Conservation (phyloP, 2,888 invertebrate genomes). For the Aromia moschata region DNA sequence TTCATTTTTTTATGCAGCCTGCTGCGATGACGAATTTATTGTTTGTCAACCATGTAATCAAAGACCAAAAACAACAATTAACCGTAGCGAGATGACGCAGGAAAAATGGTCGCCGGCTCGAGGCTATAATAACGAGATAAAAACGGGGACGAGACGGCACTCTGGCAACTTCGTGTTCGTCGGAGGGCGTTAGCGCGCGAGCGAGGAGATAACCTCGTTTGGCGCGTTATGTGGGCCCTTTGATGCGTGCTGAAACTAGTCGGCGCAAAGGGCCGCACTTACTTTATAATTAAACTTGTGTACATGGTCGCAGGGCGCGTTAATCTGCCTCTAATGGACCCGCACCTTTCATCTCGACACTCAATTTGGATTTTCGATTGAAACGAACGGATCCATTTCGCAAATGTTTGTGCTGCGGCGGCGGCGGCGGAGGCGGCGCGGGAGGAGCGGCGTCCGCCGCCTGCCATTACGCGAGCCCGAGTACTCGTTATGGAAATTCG, state of each 20-base stretch:
- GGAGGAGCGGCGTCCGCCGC: slow-evolving; percentile 4
- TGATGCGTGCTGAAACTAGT: slow-evolving; percentile 49
- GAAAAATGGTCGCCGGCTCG: too few species aligned
- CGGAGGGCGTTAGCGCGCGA: slow-evolving; percentile 42
- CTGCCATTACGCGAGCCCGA: slow-evolving; percentile 10
- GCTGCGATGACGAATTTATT: too few species aligned
- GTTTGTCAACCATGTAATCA: too few species aligned
- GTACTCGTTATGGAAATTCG: slow-evolving; percentile 18
- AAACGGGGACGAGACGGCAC: slow-evolving; percentile 37
- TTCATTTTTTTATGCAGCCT: too few species aligned
- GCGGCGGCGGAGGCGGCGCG: slow-evolving; percentile 6
- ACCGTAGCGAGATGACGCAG: too few species aligned
- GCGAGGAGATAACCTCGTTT: slow-evolving; percentile 49
- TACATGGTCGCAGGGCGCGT: slow-evolving; percentile 51
- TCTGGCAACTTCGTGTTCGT: slow-evolving; percentile 35
- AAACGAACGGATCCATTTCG: slow-evolving; percentile 39
- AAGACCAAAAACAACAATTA: too few species aligned
- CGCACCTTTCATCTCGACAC: slow-evolving; percentile 56
- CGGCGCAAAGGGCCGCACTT: slow-evolving; percentile 46
- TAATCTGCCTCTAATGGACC: slow-evolving; percentile 57
- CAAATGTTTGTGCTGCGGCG: slow-evolving; percentile 29
- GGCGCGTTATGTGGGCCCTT: slow-evolving; percentile 46
- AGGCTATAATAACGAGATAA: slow-evolving; percentile 6
- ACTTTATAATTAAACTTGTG: slow-evolving; percentile 56
- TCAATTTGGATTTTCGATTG: slow-evolving; percentile 42